These are phyloP conservation scores for Coranthus polyacanthus DNA, from an alignment of 2,797 vertebrate species.

Conservation along the genomic window DNA sequence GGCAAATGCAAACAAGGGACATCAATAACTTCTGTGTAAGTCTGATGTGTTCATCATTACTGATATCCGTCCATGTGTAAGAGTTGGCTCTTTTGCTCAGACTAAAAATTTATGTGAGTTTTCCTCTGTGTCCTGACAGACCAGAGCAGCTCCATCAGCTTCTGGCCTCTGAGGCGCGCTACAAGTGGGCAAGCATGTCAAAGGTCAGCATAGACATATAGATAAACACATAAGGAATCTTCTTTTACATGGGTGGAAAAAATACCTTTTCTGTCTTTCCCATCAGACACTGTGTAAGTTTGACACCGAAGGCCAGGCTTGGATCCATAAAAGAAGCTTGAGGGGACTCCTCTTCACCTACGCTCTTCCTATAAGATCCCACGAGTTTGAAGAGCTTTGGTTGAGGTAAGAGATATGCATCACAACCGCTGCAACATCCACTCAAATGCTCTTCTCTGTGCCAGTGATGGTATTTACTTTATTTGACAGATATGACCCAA, in stretches of 20 bases:
- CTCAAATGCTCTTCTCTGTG: background rate
- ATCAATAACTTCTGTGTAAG: slow-evolving; percentile 57
- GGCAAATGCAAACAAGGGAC: slow-evolving; percentile 37
- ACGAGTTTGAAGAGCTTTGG: slow-evolving; percentile 55
- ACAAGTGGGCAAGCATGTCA: slow-evolving; percentile 54
- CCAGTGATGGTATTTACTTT: background rate
- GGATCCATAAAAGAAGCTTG: slow-evolving; percentile 47
- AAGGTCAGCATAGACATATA: slow-evolving; percentile 34
- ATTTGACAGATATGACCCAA: slow-evolving; percentile 44
- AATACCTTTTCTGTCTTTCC: background rate
- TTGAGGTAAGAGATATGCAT: slow-evolving; percentile 34
- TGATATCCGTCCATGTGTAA: background rate
- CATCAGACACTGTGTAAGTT: slow-evolving; percentile 38
- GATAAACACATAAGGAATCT: background rate
- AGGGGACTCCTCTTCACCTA: slow-evolving; percentile 47
- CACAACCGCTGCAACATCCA: background rate
- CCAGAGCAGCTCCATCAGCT: slow-evolving; percentile 56
- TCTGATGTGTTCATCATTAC: background rate
- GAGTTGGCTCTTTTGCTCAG: background rate
- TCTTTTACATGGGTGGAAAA: background rate
- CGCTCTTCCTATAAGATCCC: slow-evolving; percentile 33
- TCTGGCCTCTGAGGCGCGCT: slow-evolving; percentile 27
- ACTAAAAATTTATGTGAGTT: background rate
- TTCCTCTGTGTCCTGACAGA: slow-evolving; percentile 22
- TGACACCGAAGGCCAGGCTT: slow-evolving; percentile 7